Evolutionary conservation across 2,888 invertebrate genomes (phyloP).

Genomic region (Rhagium mordax): DNA sequence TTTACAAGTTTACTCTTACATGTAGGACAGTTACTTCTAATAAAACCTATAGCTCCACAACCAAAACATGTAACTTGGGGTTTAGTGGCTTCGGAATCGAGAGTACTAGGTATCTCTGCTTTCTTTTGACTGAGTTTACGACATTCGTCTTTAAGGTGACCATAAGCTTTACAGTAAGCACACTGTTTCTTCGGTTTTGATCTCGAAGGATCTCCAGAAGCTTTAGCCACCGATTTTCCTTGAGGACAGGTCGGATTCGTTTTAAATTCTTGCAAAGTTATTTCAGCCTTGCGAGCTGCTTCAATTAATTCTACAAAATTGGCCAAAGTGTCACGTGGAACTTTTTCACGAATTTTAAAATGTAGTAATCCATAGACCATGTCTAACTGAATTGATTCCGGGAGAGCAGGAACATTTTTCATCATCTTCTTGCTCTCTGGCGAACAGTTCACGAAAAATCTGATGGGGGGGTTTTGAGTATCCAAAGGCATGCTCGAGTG

Average conservation of each 20-base stretch:
- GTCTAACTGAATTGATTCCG: slow-evolving; percentile 31
- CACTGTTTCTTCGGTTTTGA: not conserved
- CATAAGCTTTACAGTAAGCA: not conserved
- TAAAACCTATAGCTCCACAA: not conserved
- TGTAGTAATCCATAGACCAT: slow-evolving; percentile 39
- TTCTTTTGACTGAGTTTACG: not conserved
- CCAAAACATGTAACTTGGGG: not conserved
- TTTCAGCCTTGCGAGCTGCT: slow-evolving; percentile 1
- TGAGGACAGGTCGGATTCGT: too few relatives aligned
- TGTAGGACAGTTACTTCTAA: not conserved
- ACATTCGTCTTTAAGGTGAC: not conserved
- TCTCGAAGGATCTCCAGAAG: too few relatives aligned
- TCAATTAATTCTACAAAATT: slow-evolving; percentile 15
- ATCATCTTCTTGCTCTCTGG: slow-evolving; percentile 29
- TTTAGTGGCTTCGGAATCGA: too few relatives aligned
- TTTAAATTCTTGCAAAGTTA: not conserved
- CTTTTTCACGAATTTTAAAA: slow-evolving; percentile 28
- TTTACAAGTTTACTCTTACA: not conserved
- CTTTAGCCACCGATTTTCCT: too few relatives aligned
- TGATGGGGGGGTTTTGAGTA: slow-evolving; percentile 37
- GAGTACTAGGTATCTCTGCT: not conserved
- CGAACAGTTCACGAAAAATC: slow-evolving; percentile 35
- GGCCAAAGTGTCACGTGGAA: slow-evolving; percentile 23
- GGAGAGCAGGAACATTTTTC: not conserved
- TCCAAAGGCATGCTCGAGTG: slow-evolving; percentile 40